A percentile compares a stretch with the other conserved stretches of the same genome.
These are phyloP conservation scores for Solenopsis fugax DNA, from an alignment of 1,140 invertebrate genomes.

Conservation along the genomic window DNA sequence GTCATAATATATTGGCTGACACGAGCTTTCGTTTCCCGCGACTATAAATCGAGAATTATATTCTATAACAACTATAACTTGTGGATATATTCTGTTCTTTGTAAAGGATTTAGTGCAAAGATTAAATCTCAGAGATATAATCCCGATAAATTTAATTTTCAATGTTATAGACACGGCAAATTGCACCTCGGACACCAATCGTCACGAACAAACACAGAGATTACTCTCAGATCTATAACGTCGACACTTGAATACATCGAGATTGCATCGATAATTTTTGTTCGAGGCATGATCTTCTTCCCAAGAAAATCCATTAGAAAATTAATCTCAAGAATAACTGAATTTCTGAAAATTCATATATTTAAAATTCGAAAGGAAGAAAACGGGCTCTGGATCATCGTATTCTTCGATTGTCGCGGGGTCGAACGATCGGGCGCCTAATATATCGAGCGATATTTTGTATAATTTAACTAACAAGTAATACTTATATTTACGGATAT, in stretches of 20 bases:
- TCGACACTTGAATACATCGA: background rate
- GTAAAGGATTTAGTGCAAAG: background rate
- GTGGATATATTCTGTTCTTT: background rate
- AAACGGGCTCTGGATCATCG: background rate
- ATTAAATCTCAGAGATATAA: constrained; percentile 7
- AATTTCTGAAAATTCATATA: background rate
- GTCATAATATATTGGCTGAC: background rate
- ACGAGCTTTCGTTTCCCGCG: background rate
- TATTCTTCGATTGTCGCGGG: constrained; percentile 16
- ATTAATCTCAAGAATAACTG: background rate
- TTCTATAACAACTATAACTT: background rate
- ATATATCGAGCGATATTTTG: constrained; percentile 67
- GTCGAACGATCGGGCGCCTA: constrained; percentile 12
- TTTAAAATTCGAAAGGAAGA: background rate
- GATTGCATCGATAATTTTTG: background rate
- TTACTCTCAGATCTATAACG: background rate
- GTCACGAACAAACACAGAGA: background rate
- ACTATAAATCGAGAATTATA: constrained; percentile 12
- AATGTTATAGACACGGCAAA: background rate
- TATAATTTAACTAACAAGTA: constrained; percentile 60
- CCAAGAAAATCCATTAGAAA: background rate
- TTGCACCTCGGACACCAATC: background rate
- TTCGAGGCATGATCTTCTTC: background rate
- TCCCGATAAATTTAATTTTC: background rate
- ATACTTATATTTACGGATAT: constrained; percentile 60